Evolutionary conservation across 1,140 invertebrate genomes (phyloP), one percentile per base, ranked within the genome.

Genomic region (Sweltsa coloradensis): DNA sequence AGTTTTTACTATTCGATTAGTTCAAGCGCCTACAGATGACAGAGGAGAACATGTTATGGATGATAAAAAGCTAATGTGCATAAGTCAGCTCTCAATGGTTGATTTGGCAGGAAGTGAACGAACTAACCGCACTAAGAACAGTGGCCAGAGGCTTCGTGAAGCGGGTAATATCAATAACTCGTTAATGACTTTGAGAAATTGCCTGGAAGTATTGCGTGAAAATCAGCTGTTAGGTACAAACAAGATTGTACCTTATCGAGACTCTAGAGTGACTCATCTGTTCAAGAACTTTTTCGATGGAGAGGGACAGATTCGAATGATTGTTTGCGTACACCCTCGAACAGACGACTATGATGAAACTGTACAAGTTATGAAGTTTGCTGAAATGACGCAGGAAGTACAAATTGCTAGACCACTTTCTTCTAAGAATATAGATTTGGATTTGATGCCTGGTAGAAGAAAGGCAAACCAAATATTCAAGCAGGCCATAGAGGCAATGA

Each of bases 251-350:
- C 93, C 95, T 0, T 99, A 97, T 66, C 66, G 96, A 22, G 93
- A 98, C 59, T 90, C 89, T 0, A 92, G 94, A 60, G 73, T 99
- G 2, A 99, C 96, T 2, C 86, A 94, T 66, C 73, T 98, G 36
- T 98, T 99, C 61, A 98, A 98, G 65, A 96, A 87, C 60, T 99
- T 89, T 65, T 98, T 99, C 67, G 96, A 98, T 65, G 95, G 96
- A 2, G 86, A 95, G 61, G 95, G 95, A 9, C 83, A 85, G 58
- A 90, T 99, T 0, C 71, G 84, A 48, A 99, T 99, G 95, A 79
- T 99, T 41, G 85, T 99, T 4, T 99, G 97, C 67, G 79, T 95
- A 5, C 99, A 98, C 72, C 96, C 95, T 0, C 75, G 81, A 42
- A 68, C 77, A 23, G 81, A 89, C 43, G 94, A 99, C 64, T 97